These are phyloP conservation scores for Argya squamiceps DNA, from an alignment of 2,797 vertebrate genomes.

Conservation along the genomic window DNA sequence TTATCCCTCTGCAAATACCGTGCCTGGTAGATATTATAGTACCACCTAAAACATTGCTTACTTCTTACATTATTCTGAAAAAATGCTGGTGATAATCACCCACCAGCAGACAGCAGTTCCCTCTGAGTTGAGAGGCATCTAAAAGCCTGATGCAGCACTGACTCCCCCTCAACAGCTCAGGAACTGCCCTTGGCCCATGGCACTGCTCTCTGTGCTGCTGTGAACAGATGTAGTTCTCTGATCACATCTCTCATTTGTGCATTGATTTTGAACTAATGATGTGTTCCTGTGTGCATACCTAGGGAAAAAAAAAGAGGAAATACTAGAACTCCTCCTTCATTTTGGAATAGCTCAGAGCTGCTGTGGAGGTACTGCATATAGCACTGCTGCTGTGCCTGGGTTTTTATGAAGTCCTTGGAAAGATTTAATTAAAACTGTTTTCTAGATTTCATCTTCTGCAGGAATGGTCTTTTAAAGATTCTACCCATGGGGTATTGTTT, in stretches of 20 bases:
- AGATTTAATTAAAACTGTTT: constrained; percentile 53
- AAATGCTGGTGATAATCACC: background rate
- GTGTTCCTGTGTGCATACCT: background rate
- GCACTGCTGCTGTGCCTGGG: background rate
- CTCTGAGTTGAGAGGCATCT: background rate
- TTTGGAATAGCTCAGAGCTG: constrained; percentile 16
- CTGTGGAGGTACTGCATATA: background rate
- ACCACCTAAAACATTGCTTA: background rate
- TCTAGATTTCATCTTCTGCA: constrained; percentile 36
- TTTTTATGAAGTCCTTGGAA: constrained; percentile 54
- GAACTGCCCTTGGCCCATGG: background rate
- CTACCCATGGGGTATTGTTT: background rate
- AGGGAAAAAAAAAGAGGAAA: background rate
- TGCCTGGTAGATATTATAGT: background rate
- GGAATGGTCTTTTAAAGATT: constrained; percentile 1
- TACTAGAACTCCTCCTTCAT: background rate
- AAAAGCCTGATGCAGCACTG: background rate
- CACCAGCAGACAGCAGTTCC: constrained; percentile 17
- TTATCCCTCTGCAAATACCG: background rate
- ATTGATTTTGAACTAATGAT: constrained; percentile 39
- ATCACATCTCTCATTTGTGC: constrained; percentile 35
- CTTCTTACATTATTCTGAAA: background rate
- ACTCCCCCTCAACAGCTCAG: background rate
- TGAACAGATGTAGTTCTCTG: constrained; percentile 19
- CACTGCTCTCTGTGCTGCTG: background rate